Base-by-base conservation (phyloP, 2,888 invertebrate genomes). In the Andrena flavipes region DNA sequence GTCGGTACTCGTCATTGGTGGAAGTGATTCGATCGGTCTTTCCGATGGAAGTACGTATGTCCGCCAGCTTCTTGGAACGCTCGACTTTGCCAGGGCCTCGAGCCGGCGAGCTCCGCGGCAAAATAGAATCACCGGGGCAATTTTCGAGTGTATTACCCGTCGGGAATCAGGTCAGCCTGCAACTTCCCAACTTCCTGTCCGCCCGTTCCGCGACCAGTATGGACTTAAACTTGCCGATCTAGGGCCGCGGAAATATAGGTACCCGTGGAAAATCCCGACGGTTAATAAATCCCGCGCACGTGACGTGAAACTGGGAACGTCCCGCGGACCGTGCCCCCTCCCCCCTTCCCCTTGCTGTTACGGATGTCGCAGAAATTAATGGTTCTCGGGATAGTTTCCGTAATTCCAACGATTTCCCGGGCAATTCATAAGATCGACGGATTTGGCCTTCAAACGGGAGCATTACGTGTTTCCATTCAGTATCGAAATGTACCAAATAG, bases 281-380 rank as follows among this genome's bases (percentile, higher is more conserved):
- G 63, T 48, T 54, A 56, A 75, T 71, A 86, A 86, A 80, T 85
- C 71, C 56, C n/a, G 16, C 16, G 59, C 6, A 82, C 87, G 82
- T 82, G 80, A 75, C 5, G 2, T 7, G 77, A 69, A 79, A 68
- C 64, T 51, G n/a, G 49, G 70, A 82, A 4, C 23, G 10, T 23
- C 8, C 23, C 8, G 10, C 56, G 23, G 23, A 54, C 20, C 23
- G 10, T 60, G 29, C 0, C 10, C 13, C 5, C 16, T 8, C 6
- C 2, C 26, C 26, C 26, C n/a, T n/a, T n/a, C 2, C 26, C 29
- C 16, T 42, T 23, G 59, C 10, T 49, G 8, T 30, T 20, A 49
- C 51, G 42, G 16, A 33, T 49, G 48, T 35, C 70, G 42, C 4
- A 7, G 3, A 49, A 73, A 69, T 76, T 72, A 74, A 69, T 54